Base-by-base conservation (phyloP, 2,113 vertebrate species). In the Calyptomena viridis region DNA sequence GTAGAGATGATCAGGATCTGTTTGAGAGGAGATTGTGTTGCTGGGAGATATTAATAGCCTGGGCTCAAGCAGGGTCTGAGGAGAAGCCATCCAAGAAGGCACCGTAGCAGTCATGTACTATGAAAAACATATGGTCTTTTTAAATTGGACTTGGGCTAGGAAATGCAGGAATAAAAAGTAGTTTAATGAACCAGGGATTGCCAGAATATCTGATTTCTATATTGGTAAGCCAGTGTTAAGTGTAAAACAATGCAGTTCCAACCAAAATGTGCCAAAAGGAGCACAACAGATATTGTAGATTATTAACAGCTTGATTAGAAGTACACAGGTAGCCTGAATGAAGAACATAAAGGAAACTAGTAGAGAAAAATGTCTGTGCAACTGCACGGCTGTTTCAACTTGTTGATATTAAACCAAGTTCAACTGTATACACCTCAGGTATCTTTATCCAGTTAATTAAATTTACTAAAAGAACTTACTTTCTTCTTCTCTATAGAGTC, bases 31-130 rank as follows among this genome's bases (percentile, higher is more conserved):
- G 3, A 2, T 20, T 77, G 6, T 69, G 89, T 94, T 95, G 72
- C 80, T 92, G 90, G 80, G 76, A 90, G 68, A 95, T 63, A 66
- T 14, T 92, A 84, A 67, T 66, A 87, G 62, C 24, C n/a, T n/a
- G n/a, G n/a, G n/a, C n/a, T n/a, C n/a, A n/a, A n/a, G n/a, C n/a
- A n/a, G n/a, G n/a, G n/a, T n/a, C n/a, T n/a, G n/a, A n/a, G n/a
- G n/a, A n/a, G n/a, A n/a, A n/a, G n/a, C n/a, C n/a, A n/a, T n/a
- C n/a, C n/a, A n/a, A n/a, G n/a, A n/a, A n/a, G n/a, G n/a, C n/a
- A n/a, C n/a, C n/a, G 40, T 40, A 40, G 40, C 40, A 40, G 40
- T n/a, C 44, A 92, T 46, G 80, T 68, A 53, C 22, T 12, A 58
- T 50, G 39, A 81, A 90, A 94, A 90, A 80, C 49, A 88, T 18